Conservation (phyloP, 2,113 vertebrate genomes). For the Centropus unirufus region DNA sequence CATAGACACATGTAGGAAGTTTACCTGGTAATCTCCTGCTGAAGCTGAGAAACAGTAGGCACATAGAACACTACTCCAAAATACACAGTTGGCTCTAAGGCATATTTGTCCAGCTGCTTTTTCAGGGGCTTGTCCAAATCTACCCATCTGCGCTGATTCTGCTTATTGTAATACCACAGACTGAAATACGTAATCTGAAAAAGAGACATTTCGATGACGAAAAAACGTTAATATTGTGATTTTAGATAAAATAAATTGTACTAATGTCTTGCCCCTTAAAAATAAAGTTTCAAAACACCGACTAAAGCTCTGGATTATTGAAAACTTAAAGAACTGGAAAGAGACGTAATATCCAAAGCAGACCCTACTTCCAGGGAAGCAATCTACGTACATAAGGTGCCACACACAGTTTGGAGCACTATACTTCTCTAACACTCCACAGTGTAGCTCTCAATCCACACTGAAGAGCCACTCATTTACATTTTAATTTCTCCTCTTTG, state of each 20-base stretch:
- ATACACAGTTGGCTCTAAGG: slow-evolving; percentile 93
- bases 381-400: not conserved
- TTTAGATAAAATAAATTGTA: not conserved
- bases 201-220: not conserved
- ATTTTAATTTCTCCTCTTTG: not conserved
- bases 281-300: not conserved
- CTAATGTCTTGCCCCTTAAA: not conserved
- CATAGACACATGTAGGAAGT: not conserved
- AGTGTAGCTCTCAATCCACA: not conserved
- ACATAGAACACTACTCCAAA: slow-evolving; percentile 97
- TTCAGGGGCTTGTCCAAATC: slow-evolving; percentile 97
- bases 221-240: not conserved
- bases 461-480: not conserved
- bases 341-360: not conserved
- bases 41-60: slow-evolving; percentile 89
- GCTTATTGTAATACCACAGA: slow-evolving; percentile 98
- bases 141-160: slow-evolving; percentile 96
- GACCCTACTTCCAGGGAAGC: not conserved
- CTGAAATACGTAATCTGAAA: slow-evolving; percentile 94
- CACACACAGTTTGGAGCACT: not conserved
- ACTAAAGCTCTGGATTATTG: not conserved
- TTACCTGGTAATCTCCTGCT: slow-evolving; percentile 98
- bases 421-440: not conserved
- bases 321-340: not conserved
- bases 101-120: slow-evolving; percentile 97